These are phyloP conservation scores for Halcyon smyrnensis DNA, from an alignment of 2,797 vertebrate genomes.

Conservation along the genomic window DNA sequence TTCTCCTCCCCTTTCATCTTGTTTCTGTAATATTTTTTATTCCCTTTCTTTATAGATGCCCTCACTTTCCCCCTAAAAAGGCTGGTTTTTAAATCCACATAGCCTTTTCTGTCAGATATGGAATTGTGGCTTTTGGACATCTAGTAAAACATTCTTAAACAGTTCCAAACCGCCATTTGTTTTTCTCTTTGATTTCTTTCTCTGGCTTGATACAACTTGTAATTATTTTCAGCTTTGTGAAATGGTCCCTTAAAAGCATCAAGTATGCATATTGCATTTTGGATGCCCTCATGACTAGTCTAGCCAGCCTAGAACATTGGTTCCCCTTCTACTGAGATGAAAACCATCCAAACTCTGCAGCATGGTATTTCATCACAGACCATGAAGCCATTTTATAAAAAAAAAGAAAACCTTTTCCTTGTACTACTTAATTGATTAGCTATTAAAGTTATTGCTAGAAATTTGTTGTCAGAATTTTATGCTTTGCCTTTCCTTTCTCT, in stretches of 20 bases:
- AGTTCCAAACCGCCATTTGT: not conserved
- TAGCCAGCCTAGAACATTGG: not conserved
- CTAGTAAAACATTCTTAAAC: not conserved
- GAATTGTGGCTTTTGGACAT: not conserved
- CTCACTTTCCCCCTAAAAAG: not conserved
- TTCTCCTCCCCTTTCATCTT: not conserved
- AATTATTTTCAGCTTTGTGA: conserved; percentile 15
- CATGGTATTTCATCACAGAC: not conserved
- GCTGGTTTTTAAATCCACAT: not conserved
- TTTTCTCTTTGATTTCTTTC: conserved; percentile 14
- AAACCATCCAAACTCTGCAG: conserved; percentile 9
- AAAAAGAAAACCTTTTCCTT: not conserved
- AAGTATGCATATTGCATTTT: not conserved
- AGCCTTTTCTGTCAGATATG: not conserved
- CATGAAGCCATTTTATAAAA: not conserved
- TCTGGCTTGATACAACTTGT: not conserved
- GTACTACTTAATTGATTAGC: not conserved
- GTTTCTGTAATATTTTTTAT: not conserved
- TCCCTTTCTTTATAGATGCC: not conserved
- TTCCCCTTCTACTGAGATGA: conserved; percentile 14
- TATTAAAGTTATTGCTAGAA: conserved; percentile 6
- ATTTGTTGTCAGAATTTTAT: not conserved
- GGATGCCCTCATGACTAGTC: not conserved
- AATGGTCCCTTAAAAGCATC: conserved; percentile 1
- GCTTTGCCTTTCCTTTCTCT: not conserved